These are phyloP conservation scores for Machaerirhynchus nigripectus DNA, from an alignment of 2,113 vertebrate genomes.

Conservation along the genomic window DNA sequence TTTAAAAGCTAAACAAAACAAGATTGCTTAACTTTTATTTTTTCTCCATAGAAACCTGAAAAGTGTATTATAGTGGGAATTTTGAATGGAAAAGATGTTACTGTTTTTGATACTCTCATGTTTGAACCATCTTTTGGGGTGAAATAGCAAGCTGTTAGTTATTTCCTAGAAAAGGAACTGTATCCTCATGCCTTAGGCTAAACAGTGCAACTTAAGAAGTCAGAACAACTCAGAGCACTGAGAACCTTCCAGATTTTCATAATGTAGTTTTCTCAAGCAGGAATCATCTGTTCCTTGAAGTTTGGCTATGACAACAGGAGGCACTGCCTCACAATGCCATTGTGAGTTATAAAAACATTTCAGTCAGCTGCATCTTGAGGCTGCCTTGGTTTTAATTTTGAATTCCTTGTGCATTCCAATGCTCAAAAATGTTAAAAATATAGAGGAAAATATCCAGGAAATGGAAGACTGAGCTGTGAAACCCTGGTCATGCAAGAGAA, in stretches of 20 bases:
- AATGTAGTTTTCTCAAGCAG: background rate
- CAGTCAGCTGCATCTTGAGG: background rate
- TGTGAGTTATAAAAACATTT: background rate
- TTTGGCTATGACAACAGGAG: background rate
- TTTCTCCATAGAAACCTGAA: background rate
- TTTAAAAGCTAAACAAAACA: background rate
- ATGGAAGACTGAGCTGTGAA: background rate
- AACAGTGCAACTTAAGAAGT: background rate
- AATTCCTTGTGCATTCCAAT: background rate
- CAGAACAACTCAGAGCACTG: background rate
- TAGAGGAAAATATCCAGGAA: background rate
- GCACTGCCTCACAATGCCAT: background rate
- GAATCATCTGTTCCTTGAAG: conserved; percentile 15
- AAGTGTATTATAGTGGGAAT: background rate
- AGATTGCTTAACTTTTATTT: background rate
- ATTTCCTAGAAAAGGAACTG: background rate
- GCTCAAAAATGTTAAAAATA: background rate
- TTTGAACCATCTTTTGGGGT: background rate
- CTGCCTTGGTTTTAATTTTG: background rate
- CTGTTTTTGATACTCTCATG: background rate
- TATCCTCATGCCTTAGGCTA: background rate
- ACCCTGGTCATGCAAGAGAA: background rate
- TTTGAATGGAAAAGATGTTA: background rate
- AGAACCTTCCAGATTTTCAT: background rate
- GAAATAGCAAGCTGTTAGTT: background rate